Base-by-base conservation (phyloP, 2,888 invertebrate genomes). In the Microchrysa polita region DNA sequence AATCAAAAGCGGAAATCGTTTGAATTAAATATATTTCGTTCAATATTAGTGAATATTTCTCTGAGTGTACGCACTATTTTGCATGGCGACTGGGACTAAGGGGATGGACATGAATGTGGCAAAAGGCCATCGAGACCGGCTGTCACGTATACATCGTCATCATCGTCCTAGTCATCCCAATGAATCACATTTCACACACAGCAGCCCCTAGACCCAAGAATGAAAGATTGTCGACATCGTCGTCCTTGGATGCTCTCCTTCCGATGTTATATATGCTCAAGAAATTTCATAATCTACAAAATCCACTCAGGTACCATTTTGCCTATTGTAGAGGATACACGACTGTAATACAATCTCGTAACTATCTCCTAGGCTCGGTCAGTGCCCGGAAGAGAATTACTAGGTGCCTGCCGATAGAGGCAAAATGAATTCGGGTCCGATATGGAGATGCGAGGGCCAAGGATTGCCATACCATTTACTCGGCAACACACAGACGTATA, bases 211-310 rank as follows among this genome's bases (percentile, higher is more conserved):
- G n/a, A n/a, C n/a, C n/a, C n/a, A n/a, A 48, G 48, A 10, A 48
- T 48, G 14, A 48, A 12, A n/a, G 27, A 34, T 34, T 7, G 27
- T 34, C 4, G 27, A 7, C 27, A 2, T 2, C 5, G 48, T 48
- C 4, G 12, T 10, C 48, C n/a, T n/a, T n/a, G 48, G 16, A 48
- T n/a, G 48, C 48, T 48, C 14, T 7, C n/a, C n/a, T n/a, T n/a
- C n/a, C n/a, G 10, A 48, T 48, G 16, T 12, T 42, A 42, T 9
- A 42, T 42, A 42, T n/a, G 27, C 48, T 12, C 12, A n/a, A 65
- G 48, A 23, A 65, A 65, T 22, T 65, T 48, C 65, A 65, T 65
- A 65, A 65, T 65, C 65, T 65, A 20, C 23, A 65, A 34, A 65
- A 48, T 65, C 65, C 65, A 16, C 20, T 48, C 44, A 65, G 48